A percentile compares a stretch with the other conserved stretches of the same genome.
Conservation (phyloP, 1,140 invertebrate genomes). For the Homarus americanus region DNA sequence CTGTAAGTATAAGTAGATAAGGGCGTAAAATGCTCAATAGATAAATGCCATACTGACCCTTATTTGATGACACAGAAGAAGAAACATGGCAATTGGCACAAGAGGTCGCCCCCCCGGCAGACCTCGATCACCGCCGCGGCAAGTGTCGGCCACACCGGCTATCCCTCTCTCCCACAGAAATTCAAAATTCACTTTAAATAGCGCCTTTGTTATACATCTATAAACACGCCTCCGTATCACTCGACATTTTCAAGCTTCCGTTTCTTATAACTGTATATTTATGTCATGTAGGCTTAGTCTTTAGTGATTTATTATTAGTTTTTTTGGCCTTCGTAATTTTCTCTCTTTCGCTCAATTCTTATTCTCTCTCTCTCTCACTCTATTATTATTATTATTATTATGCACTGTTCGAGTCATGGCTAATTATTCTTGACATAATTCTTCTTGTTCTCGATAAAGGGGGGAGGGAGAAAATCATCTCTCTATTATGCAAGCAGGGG, state of each 20-base stretch:
- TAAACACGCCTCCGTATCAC: too few relatives aligned
- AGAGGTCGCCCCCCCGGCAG: conserved; percentile 17
- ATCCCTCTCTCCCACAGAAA: conserved; percentile 49
- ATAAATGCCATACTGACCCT: conserved; percentile 69
- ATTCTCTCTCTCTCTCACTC: too few relatives aligned
- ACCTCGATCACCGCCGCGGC: not conserved
- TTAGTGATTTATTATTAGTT: too few relatives aligned
- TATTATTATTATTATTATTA: too few relatives aligned
- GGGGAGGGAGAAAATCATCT: conserved; percentile 4
- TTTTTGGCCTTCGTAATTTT: too few relatives aligned
- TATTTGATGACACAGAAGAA: conserved; percentile 63
- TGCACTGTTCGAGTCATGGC: too few relatives aligned
- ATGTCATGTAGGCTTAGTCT: too few relatives aligned
- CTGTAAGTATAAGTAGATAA: conserved; percentile 69
- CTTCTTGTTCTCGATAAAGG: not conserved
- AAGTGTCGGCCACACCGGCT: not conserved
- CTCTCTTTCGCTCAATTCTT: too few relatives aligned
- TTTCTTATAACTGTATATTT: too few relatives aligned
- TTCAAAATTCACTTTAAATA: too few relatives aligned
- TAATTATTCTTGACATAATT: not conserved
- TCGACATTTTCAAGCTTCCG: too few relatives aligned
- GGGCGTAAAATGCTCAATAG: conserved; percentile 63
- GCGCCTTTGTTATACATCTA: too few relatives aligned
- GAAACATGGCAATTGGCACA: conserved; percentile 70
- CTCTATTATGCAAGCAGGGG: conserved; percentile 38